Evolutionary conservation across 2,113 vertebrate species (phyloP).

Genomic region (Nanger granti): DNA sequence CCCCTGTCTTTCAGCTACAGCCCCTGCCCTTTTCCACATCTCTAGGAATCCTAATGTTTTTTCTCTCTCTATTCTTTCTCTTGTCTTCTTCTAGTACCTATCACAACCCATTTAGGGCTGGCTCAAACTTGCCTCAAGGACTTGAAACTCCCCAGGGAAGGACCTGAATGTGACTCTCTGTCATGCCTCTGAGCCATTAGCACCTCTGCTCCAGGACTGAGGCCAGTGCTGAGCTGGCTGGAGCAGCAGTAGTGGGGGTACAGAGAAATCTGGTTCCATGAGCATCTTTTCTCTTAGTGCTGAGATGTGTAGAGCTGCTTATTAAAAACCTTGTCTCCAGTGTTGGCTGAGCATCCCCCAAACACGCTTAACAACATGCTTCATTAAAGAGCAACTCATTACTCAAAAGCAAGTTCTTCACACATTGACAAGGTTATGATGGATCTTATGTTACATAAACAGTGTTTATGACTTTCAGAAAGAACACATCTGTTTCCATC

Average conservation of each 20-base stretch:
- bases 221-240: background rate
- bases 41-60: background rate
- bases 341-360: background rate
- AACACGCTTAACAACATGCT: background rate
- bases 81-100: background rate
- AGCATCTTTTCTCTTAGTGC: background rate
- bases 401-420: background rate
- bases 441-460: background rate
- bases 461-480: background rate
- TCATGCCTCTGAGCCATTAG: background rate
- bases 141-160: background rate
- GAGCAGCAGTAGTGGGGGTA: background rate
- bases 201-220: background rate
- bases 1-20: background rate
- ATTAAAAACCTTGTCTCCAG: background rate
- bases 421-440: background rate
- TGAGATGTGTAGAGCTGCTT: background rate
- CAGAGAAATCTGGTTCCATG: background rate
- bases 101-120: background rate
- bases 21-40: background rate
- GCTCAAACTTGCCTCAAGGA: background rate
- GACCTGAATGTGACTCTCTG: fast-evolving
- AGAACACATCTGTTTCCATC: background rate
- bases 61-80: background rate
- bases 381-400: background rate